Evolutionary conservation across 2,113 vertebrate genomes (phyloP), one percentile per base, ranked within the genome.

Genomic region (Podocnemis expansa): DNA sequence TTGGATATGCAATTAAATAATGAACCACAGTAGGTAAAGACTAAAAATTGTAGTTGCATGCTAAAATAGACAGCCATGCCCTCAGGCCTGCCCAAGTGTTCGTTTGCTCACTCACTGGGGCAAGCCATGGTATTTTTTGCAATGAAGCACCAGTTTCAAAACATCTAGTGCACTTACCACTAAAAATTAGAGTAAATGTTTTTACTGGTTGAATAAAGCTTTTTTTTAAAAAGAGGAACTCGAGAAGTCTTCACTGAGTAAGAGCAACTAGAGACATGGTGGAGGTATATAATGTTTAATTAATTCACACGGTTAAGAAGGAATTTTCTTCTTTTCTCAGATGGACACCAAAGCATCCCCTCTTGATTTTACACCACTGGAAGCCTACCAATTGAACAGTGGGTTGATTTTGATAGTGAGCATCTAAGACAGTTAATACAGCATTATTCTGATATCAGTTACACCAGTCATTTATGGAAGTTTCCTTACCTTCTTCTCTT

Each of bases 41-140:
- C 52, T 94, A 84, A 89, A 95, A 96, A 94, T 83, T 54, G 94
- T 88, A 80, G 41, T 31, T 92, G 85, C 80, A 91, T 58, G 87
- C 80, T 80, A n/a, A 84, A 58, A 7, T 6, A 73, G 73, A 91
- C 90, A 88, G 81, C 47, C 85, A 8, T 29, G 17, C 55, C 31
- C 54, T 34, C 27, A 34, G 6, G 17, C 90, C 21, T 21, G 10
- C 60, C 93, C 93, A 95, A 87, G 91, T 89, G 91, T 88, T 75
- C n/a, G n/a, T 45, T 45, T 88, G 3, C 7, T 86, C 89, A 27
- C 78, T 89, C 45, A 11, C n/a, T 9, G 80, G 87, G n/a, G 2
- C 24, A 29, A 45, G 82, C 81, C 49, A 19, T 56, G 79, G 84
- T 24, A 76, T 6, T 7, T 90, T 87, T 8, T 7, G 41, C 51